Percentiles rank a stretch among this genome's conserved stretches.
Conservation (phyloP, 2,888 invertebrate genomes). For the Stenichneumon culpator region DNA sequence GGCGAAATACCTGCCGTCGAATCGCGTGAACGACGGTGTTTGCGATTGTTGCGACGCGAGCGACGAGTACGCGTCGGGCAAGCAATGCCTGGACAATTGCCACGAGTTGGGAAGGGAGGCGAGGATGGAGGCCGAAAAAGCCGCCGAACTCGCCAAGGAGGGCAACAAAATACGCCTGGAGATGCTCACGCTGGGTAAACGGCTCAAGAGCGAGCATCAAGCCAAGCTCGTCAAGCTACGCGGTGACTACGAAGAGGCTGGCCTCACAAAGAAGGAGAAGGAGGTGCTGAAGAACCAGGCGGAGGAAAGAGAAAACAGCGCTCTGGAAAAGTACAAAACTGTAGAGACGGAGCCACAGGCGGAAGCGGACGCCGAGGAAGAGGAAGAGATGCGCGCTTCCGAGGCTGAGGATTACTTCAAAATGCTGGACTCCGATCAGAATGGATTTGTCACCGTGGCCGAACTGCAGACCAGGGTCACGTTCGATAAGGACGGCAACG, state of each 20-base stretch:
- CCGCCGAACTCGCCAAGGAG: conserved; percentile 91
- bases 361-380: conserved; percentile 86
- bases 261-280: conserved; percentile 92
- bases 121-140: conserved; percentile 90
- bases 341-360: conserved; percentile 85
- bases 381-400: conserved; percentile 86
- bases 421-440: conserved; percentile 92
- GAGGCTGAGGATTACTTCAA: conserved; percentile 92
- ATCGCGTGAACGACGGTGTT: conserved; percentile 96
- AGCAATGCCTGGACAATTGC: conserved; percentile 92
- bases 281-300: conserved; percentile 90
- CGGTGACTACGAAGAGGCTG: conserved; percentile 92
- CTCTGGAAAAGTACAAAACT: conserved; percentile 91
- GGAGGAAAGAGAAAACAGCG: conserved; percentile 91
- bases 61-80: conserved; percentile 91
- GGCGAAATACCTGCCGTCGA: conserved; percentile 92
- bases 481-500: conserved; percentile 96
- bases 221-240: conserved; percentile 90
- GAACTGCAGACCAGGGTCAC: conserved; percentile 91
- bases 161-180: conserved; percentile 92
- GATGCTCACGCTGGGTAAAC: conserved; percentile 90
- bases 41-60: conserved; percentile 98
- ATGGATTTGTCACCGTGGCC: conserved; percentile 90
- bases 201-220: conserved; percentile 91
- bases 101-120: conserved; percentile 92